Percentiles rank a stretch among this genome's conserved stretches.
Conservation (phyloP, 2,113 vertebrate genomes). For the Arenaria interpres region DNA sequence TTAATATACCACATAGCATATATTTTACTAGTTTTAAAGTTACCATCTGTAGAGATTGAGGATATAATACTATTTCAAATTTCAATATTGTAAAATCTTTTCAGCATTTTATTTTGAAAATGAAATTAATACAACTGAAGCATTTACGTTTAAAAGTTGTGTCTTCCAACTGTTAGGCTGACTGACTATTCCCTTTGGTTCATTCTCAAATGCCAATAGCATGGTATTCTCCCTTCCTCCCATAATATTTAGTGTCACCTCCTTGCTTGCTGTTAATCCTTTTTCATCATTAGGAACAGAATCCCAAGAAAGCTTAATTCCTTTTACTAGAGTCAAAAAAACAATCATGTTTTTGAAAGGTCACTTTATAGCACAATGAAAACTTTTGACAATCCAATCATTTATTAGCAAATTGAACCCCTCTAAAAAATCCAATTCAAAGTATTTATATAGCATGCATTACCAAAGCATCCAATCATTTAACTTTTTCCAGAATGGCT, state of each 20-base stretch:
- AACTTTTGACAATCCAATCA: background rate
- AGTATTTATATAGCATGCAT: background rate
- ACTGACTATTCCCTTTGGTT: background rate
- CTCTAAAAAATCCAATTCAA: background rate
- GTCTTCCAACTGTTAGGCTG: background rate
- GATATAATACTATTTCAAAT: background rate
- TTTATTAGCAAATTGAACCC: background rate
- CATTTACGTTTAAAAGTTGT: background rate
- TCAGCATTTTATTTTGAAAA: background rate
- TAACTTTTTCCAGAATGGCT: background rate
- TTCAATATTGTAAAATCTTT: background rate
- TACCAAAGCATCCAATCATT: background rate
- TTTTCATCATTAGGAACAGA: background rate
- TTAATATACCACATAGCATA: background rate
- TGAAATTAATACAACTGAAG: background rate
- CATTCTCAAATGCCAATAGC: background rate
- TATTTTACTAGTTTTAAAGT: background rate
- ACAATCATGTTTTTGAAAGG: background rate
- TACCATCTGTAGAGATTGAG: background rate
- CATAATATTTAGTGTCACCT: background rate
- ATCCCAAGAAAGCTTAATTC: background rate
- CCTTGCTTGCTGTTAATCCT: background rate
- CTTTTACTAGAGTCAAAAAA: background rate
- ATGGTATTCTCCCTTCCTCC: background rate
- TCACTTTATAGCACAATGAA: background rate